Percentiles rank a stretch among this genome's conserved stretches.
Conservation (phyloP, 2,797 vertebrate species). For the Anolis apletophallus region DNA sequence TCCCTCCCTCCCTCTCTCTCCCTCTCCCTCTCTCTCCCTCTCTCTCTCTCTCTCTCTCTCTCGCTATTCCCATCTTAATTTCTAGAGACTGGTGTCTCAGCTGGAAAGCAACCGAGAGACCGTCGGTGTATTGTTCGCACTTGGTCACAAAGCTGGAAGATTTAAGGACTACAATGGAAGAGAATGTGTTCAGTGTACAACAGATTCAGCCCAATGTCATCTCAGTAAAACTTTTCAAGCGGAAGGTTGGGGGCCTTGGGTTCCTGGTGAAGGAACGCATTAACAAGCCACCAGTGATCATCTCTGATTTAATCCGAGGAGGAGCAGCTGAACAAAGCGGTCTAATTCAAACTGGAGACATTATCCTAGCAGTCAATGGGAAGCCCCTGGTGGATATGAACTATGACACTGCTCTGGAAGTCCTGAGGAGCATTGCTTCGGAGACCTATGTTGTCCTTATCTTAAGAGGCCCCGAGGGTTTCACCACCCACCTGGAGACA, state of each 20-base stretch:
- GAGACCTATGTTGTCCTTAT: constrained; percentile 96
- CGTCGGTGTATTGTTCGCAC: fast-evolving
- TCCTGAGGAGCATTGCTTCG: constrained; percentile 88
- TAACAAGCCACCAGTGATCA: constrained; percentile 93
- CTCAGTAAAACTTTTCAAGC: constrained; percentile 95
- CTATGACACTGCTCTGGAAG: constrained; percentile 92
- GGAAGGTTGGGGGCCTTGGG: constrained; percentile 93
- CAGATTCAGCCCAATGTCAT: constrained; percentile 98
- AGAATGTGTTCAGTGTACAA: constrained; percentile 89
- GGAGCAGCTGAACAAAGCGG: constrained; percentile 95
- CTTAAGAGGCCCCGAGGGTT: constrained; percentile 94
- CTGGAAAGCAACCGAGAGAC: background rate
- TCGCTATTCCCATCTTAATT: no score
- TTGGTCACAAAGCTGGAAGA: constrained; percentile 11
- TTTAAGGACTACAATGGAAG: constrained; percentile 86
- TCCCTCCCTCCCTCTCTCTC: background rate
- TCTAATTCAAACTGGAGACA: constrained; percentile 96
- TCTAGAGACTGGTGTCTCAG: background rate
- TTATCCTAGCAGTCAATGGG: constrained; percentile 94
- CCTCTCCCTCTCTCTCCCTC: background rate
- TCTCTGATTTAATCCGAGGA: constrained; percentile 95
- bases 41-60: background rate
- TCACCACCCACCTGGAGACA: constrained; percentile 96
- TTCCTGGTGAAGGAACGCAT: constrained; percentile 96
- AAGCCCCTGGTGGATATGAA: constrained; percentile 93